A percentile compares a stretch with the other conserved stretches of the same genome.
These are phyloP conservation scores for Acanthosepion pharaonis DNA, from an alignment of 2,888 invertebrate species.

Conservation along the genomic window DNA sequence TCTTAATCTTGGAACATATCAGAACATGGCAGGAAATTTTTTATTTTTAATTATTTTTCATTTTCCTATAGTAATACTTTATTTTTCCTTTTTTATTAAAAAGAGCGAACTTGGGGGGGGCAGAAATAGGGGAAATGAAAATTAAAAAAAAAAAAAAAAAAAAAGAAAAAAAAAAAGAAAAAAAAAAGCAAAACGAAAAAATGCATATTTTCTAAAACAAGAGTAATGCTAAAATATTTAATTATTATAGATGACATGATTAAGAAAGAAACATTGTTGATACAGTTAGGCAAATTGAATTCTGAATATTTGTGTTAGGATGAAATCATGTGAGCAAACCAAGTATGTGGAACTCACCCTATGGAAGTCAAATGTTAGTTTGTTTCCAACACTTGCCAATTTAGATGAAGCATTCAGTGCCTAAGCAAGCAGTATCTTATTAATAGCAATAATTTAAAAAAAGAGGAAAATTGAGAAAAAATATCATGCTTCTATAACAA, in stretches of 20 bases:
- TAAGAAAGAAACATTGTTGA: background rate
- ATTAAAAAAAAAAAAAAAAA: background rate
- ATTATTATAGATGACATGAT: conserved; percentile 11
- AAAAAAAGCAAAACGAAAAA: background rate
- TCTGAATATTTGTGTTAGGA: background rate
- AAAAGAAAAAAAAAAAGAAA: background rate
- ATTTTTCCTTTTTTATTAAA: background rate
- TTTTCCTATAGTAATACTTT: conserved; percentile 12
- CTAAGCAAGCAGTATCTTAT: conserved; percentile 3
- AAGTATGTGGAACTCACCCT: background rate
- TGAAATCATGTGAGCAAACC: conserved; percentile 22
- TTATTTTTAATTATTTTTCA: background rate
- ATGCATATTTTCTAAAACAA: conserved; percentile 33
- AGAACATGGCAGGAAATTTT: background rate
- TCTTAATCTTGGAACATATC: background rate
- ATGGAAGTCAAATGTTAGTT: background rate
- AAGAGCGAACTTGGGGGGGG: background rate
- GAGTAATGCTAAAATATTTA: conserved; percentile 11
- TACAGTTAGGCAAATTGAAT: conserved; percentile 1
- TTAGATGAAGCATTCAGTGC: conserved; percentile 9
- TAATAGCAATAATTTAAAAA: background rate
- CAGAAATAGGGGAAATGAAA: background rate
- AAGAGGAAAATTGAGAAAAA: background rate
- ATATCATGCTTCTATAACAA: background rate
- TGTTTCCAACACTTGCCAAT: conserved; percentile 22